Percentiles rank a stretch among this genome's conserved stretches.
These are phyloP conservation scores for Myiopsitta monachus DNA, from an alignment of 2,113 vertebrate genomes.

Conservation along the genomic window DNA sequence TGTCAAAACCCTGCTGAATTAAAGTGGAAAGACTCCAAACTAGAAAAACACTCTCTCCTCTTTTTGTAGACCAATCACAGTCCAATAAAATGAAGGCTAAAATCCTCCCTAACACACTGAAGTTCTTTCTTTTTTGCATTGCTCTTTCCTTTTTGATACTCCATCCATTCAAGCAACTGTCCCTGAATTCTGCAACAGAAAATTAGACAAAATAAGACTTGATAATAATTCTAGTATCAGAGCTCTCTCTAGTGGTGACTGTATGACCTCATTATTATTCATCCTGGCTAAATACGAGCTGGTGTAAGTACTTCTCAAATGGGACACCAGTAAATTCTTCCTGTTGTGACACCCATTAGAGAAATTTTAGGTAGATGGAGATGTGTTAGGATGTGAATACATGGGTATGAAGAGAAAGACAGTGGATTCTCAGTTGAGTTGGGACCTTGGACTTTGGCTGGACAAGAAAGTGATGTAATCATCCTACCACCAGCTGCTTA, in stretches of 20 bases:
- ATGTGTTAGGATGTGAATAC: background rate
- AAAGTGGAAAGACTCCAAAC: constrained; percentile 20
- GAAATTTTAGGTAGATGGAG: background rate
- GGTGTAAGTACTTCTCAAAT: background rate
- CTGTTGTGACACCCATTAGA: background rate
- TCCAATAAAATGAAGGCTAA: background rate
- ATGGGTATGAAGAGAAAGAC: background rate
- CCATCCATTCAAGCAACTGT: background rate
- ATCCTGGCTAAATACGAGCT: background rate
- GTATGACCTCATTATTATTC: background rate
- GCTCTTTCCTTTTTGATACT: background rate
- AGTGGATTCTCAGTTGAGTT: background rate
- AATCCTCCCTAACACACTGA: background rate
- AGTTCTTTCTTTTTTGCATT: background rate
- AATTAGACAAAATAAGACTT: background rate
- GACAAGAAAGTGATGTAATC: background rate
- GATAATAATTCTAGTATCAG: constrained; percentile 39
- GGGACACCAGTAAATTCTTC: background rate
- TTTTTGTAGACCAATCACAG: background rate
- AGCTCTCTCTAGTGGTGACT: constrained; percentile 62
- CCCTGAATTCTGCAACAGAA: background rate
- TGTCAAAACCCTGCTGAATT: constrained; percentile 47
- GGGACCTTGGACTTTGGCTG: background rate
- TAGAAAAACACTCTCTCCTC: background rate
- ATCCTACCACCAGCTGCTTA: background rate